Evolutionary conservation across 2,888 invertebrate species (phyloP).

Genomic region (Andrena fulva): DNA sequence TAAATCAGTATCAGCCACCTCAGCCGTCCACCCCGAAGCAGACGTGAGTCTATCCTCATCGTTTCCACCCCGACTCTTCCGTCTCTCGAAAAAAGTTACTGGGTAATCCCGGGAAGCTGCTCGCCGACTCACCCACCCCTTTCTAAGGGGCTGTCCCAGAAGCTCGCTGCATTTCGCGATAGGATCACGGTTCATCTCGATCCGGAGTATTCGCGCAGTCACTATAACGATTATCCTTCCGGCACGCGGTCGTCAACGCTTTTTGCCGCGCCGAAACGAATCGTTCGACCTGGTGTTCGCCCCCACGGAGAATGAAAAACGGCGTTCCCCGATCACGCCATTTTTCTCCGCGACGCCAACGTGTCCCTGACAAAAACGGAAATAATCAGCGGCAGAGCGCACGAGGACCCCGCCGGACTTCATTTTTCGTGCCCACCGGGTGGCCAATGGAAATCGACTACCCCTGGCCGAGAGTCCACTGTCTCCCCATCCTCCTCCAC

Average conservation of each 20-base stretch:
- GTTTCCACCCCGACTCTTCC: constrained; percentile 2
- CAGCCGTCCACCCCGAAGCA: constrained; percentile 1
- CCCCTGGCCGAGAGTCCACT: constrained; percentile 35
- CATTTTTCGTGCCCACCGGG: constrained; percentile 67
- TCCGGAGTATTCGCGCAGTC: constrained; percentile 4
- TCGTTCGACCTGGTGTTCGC: constrained; percentile 43
- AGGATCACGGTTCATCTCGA: background rate
- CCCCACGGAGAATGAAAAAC: constrained; percentile 62
- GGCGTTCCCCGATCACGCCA: constrained; percentile 63
- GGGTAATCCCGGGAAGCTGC: constrained; percentile 38
- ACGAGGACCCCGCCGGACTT: constrained; percentile 37
- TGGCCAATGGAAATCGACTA: constrained; percentile 67
- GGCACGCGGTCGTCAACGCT: constrained; percentile 56
- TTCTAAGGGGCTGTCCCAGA: background rate
- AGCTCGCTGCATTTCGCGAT: background rate
- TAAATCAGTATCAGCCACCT: constrained; percentile 24
- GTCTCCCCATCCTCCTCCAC: background rate
- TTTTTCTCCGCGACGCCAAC: constrained; percentile 61
- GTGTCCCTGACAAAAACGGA: constrained; percentile 63
- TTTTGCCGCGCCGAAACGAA: constrained; percentile 65
- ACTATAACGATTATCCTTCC: constrained; percentile 46
- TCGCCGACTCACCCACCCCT: constrained; percentile 34
- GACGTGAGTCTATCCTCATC: constrained; percentile 1
- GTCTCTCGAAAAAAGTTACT: constrained; percentile 13
- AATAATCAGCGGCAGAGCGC: constrained; percentile 64